Base-by-base conservation (phyloP, 2,888 invertebrate genomes). In the Apodemia duryi region DNA sequence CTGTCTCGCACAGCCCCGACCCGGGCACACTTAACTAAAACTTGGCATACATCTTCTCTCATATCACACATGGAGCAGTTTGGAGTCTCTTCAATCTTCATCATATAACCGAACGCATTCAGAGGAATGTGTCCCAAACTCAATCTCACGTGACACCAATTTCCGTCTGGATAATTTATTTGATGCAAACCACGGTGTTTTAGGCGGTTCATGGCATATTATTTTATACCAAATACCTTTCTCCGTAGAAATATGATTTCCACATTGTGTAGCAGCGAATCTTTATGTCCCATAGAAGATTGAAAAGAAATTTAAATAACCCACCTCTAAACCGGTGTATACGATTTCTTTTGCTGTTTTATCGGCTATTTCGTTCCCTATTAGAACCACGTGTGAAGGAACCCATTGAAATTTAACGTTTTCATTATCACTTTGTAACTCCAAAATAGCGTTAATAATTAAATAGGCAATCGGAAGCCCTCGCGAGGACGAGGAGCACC, bases 31-130 rank as follows among this genome's bases (percentile, higher is more conserved):
- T 63, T 54, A 28, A 63, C 28, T 57, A 63, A 51, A 49, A 28
- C 54, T 41, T 43, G 54, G 63, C 57, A 52, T 43, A 57, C 57
- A 11, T 38, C 11, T 63, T 57, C 29, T 63, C 32, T 62, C 28
- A n/a, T 51, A 63, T 38, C 11, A 41, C 51, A 51, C 6, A 51
- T n/a, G n/a, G 13, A 13, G 6, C 51, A 51, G 51, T 51, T 51
- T 51, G 51, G 21, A n/a, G 51, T 1, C 6, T n/a, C 5, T 2
- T n/a, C n/a, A 21, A 51, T 6, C n/a, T 51, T 51, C 51, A 51
- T 51, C 51, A 51, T 51, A n/a, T 51, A n/a, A 6, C 51, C 51
- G n/a, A 51, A 51, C 13, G 51, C 51, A n/a, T 51, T 51, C n/a
- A 51, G 13, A 6, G 51, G 51, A n/a, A 51, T 51, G 6, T 51